Base-by-base conservation (phyloP, 2,797 vertebrate species). In the Ctenosaura bakeri region DNA sequence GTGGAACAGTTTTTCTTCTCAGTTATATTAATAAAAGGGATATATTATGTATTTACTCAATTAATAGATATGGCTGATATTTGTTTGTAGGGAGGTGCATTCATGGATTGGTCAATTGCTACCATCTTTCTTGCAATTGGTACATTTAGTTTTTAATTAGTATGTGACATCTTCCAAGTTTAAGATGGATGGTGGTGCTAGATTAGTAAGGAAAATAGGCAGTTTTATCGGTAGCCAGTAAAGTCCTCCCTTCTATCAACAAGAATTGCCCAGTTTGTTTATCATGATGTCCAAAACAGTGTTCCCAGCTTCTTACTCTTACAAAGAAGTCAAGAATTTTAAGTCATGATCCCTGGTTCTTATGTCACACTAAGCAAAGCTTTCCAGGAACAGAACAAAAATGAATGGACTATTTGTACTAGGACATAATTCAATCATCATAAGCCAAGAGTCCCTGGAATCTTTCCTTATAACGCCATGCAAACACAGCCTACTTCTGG, bases 1-100 rank as follows among this genome's bases (percentile, higher is more conserved):
- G 66, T 24, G 24, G 59, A 84, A 38, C 32, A 69, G 14, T 69
- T 59, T 88, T 88, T 78, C 77, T 59, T 90, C 26, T 83, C 46
- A 73, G 42, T 42, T 42, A 35, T 32, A 69, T 52, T 76, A 77
- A 77, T 77, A 35, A 83, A 76, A 32, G 71, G 56, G 81, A 66
- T 52, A 50, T 38, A 38, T 87, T 83, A n/a, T 87, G 64, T 64
- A 71, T 38, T 79, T 85, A 54, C 14, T 87, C 56, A 83, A 77
- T 69, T 66, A 83, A 77, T 69, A 77, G 16, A 52, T 77, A 82
- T 6, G 24, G 35, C 29, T 52, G 56, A 42, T 9, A 12, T 54
- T 87, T 76, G 88, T 74, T 88, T 82, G 66, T 14, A 22, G 29
- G 54, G 59, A 79, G 69, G n/a, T 66, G 1, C 12, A 76, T 90